Evolutionary conservation across 2,113 vertebrate genomes (phyloP).

Genomic region (Glaucidium brasilianum): DNA sequence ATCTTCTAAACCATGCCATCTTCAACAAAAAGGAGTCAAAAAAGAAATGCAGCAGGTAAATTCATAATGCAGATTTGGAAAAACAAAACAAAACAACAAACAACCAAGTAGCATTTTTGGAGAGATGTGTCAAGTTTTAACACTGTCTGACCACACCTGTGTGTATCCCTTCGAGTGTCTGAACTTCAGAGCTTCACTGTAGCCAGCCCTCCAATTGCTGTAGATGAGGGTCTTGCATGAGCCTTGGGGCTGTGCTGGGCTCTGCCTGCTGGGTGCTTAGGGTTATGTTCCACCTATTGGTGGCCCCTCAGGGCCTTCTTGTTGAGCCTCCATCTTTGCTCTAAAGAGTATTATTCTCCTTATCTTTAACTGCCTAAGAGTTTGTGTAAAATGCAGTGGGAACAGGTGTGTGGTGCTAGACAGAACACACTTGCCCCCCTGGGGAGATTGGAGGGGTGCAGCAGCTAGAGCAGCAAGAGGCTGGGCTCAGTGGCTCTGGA

Average conservation of each 20-base stretch:
- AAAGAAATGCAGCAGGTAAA: conserved; percentile 71
- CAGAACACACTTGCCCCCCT: background rate
- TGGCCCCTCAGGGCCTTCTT: background rate
- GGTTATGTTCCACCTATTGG: no score
- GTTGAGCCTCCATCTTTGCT: background rate
- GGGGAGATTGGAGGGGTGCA: no score
- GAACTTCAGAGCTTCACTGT: background rate
- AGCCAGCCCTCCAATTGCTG: background rate
- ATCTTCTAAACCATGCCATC: conserved; percentile 34
- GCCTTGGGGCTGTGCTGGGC: background rate
- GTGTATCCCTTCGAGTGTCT: background rate
- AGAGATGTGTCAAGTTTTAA: background rate
- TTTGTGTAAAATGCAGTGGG: background rate
- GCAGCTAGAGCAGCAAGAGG: background rate
- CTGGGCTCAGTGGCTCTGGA: background rate
- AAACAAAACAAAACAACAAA: background rate
- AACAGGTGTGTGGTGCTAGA: background rate
- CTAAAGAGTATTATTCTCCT: background rate
- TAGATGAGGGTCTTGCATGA: background rate
- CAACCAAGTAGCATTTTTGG: background rate
- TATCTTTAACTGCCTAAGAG: background rate
- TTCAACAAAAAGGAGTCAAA: conserved; percentile 57
- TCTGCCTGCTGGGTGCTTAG: background rate
- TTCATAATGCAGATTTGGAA: background rate
- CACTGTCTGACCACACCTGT: background rate